Conservation (phyloP, 2,888 invertebrate species). For the Scaptomyza caliginosa region DNA sequence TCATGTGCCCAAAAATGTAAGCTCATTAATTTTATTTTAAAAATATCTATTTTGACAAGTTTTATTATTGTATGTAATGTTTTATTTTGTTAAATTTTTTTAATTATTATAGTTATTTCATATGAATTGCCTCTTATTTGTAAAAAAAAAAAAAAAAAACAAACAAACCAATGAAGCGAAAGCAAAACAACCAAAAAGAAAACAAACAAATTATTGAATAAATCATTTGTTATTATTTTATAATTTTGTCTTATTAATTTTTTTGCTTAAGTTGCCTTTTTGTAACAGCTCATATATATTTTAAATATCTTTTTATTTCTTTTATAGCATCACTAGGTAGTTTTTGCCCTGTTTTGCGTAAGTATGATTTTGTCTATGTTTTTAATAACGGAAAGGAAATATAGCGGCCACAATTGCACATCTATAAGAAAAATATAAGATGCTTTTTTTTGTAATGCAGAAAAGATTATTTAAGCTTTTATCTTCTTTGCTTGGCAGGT, state of each 20-base stretch:
- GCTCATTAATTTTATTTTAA: slow-evolving; percentile 40
- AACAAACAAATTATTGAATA: slow-evolving; percentile 53
- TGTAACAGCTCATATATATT: slow-evolving; percentile 21
- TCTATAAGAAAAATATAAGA: not conserved
- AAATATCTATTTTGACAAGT: slow-evolving; percentile 41
- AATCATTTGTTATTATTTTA: slow-evolving; percentile 68
- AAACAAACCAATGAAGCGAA: slow-evolving; percentile 19
- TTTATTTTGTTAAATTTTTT: slow-evolving; percentile 51
- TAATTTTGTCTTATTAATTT: slow-evolving; percentile 28
- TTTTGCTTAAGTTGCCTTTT: slow-evolving; percentile 3
- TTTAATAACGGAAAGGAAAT: not conserved
- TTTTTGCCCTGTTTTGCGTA: slow-evolving; percentile 44
- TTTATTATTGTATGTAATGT: slow-evolving; percentile 57
- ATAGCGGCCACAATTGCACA: not conserved
- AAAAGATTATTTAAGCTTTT: not conserved
- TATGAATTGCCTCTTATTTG: slow-evolving; percentile 45
- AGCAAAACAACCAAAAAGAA: slow-evolving; percentile 16
- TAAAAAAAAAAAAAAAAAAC: not conserved
- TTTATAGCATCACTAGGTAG: slow-evolving; percentile 21
- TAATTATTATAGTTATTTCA: slow-evolving; percentile 55
- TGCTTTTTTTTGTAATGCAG: not conserved
- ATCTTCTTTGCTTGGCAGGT: slow-evolving; percentile 85
- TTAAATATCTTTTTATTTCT: slow-evolving; percentile 18
- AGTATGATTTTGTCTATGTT: slow-evolving; percentile 33
- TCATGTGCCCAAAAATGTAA: slow-evolving; percentile 26